Evolutionary conservation across 2,797 vertebrate species (phyloP).

Genomic region (Parotocinclus haroldoi): DNA sequence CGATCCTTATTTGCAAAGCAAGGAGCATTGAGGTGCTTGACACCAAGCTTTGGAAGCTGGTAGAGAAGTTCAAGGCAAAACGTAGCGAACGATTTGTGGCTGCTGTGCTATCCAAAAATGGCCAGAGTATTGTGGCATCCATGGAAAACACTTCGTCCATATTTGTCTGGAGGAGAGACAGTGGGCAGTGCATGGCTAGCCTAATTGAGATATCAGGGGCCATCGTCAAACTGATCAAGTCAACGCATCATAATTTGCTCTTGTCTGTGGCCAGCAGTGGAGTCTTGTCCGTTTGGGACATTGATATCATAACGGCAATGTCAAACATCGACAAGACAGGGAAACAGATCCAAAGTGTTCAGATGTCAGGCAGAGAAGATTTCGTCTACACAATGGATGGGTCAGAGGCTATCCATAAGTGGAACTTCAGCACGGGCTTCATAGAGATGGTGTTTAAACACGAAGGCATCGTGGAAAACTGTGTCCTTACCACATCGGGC

Average conservation of each 20-base stretch:
- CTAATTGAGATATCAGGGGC: conserved; percentile 96
- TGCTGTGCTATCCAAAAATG: conserved; percentile 92
- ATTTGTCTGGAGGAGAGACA: conserved; percentile 97
- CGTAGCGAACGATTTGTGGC: conserved; percentile 91
- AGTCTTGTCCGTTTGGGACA: conserved; percentile 97
- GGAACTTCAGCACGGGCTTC: conserved; percentile 96
- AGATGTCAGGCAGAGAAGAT: conserved; percentile 90
- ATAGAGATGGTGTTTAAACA: conserved; percentile 97
- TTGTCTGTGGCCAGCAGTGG: conserved; percentile 95
- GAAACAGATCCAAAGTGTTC: conserved; percentile 87
- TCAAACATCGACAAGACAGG: conserved; percentile 99
- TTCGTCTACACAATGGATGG: conserved; percentile 94
- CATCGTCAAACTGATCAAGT: conserved; percentile 96
- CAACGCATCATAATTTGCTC: conserved; percentile 92
- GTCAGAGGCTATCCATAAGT: conserved; percentile 93
- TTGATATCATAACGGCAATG: conserved; percentile 99
- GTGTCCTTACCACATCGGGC: conserved; percentile 90
- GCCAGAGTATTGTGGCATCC: conserved; percentile 95
- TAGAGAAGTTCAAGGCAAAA: conserved; percentile 98
- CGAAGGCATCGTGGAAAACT: conserved; percentile 92
- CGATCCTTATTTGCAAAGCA: conserved; percentile 95
- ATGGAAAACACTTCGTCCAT: conserved; percentile 99
- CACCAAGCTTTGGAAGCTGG: conserved; percentile 92
- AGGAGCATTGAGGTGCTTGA: conserved; percentile 94
- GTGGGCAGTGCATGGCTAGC: conserved; percentile 97